Evolutionary conservation across 1,140 invertebrate species (phyloP), one percentile per base, ranked within the genome.

Genomic region (Myzus persicae): DNA sequence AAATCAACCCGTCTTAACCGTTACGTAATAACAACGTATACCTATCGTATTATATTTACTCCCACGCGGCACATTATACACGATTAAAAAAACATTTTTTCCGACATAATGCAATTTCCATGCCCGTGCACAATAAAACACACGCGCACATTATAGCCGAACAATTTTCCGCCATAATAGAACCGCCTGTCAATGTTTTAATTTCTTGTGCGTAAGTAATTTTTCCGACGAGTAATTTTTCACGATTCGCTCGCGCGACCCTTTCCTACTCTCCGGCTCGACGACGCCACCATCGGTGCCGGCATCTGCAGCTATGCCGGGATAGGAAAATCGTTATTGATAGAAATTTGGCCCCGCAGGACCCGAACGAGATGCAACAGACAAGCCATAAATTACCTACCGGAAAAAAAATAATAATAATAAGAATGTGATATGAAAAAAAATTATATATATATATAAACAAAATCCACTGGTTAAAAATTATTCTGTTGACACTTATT

Each of bases 341-440:
- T n/a, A 44, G 14, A 85, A 85, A 85, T 76, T 76, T 44, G 40
- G 42, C 85, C 11, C 42, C 26, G 31, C 44, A 46, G n/a, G 31
- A 46, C 42, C 85, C 85, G 44, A 31, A 46, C 85, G 85, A 87
- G 31, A 87, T 40, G 82, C 82, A 42, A 84, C 82, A 40, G 82
- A 84, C 84, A 31, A 44, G 84, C 42, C 36, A 67, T 91, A 67
- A 91, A 91, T 91, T 91, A 76, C 54, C 31, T 76, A 76, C 54
- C 59, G 54, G 38, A 22, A 46, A 46, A 87, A 87, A 51, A 46
- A n/a, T 5, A 87, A 87, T 46, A 46, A 84, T 84, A 84, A 87
- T 87, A n/a, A 91, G 1, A 81, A 67, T 91, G 90, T 91, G 90
- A 91, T 91, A 91, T 91, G 40, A 91, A 67, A 91, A 67, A 40